phyloP scores from a whole-genome alignment of 2,113 vertebrate species.

The Salvelinus fontinalis region DNA sequence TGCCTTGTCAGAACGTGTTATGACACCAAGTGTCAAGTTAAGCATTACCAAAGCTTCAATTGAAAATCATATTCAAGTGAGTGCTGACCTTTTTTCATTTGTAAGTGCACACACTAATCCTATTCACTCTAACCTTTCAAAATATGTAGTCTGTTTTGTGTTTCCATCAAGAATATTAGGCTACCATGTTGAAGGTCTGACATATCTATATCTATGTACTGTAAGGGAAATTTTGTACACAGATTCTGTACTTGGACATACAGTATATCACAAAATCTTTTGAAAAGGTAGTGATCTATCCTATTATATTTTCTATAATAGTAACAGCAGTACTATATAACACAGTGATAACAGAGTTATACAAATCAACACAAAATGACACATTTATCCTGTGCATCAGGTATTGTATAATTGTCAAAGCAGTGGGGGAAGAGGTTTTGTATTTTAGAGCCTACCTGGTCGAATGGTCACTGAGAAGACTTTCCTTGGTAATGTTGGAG shows the following conservation, averaged over 20 bases:
- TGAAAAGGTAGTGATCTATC: not conserved
- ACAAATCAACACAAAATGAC: not conserved
- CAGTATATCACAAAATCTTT: not conserved
- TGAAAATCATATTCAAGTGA: no score
- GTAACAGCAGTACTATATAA: not conserved
- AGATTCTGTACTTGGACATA: not conserved
- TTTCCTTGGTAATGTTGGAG: slow-evolving; percentile 32
- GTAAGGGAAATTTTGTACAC: no score
- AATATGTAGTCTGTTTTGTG: no score
- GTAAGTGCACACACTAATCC: no score
- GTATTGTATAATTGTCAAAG: not conserved
- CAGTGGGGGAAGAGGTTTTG: not conserved
- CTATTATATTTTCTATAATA: not conserved
- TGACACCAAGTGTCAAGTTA: no score
- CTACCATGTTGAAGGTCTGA: no score
- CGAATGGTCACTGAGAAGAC: not conserved
- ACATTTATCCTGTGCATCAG: not conserved
- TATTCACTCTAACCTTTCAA: no score
- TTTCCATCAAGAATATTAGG: no score
- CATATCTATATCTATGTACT: not conserved
- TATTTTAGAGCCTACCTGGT: slow-evolving; percentile 44
- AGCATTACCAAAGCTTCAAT: no score
- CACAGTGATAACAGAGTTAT: not conserved
- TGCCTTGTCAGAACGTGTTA: no score
- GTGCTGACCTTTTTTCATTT: no score